Base-by-base conservation (phyloP, 2,888 invertebrate genomes). In the Macrosoma leucophasiata region DNA sequence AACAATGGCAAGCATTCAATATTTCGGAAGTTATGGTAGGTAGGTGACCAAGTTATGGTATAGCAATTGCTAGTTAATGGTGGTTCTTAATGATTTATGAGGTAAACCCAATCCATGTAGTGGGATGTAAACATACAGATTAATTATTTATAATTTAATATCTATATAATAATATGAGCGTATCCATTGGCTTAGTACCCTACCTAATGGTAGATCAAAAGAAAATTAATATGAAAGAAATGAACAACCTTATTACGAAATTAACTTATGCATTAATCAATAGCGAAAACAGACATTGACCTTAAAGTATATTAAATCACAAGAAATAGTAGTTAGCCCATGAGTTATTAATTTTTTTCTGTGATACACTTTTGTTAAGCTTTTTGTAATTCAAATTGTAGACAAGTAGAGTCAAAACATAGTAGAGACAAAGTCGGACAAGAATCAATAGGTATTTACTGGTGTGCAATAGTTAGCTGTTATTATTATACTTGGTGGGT, bases 181-280 rank as follows among this genome's bases (percentile, higher is more conserved):
- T 11, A 13, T 39, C 35, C 29, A 24, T 36, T 40, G 33, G 11
- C 32, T 36, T 36, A 40, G 36, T 40, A 40, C 29, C 17, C 26
- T 32, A 26, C 29, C 26, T 25, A 9, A 14, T 13, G 14, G 10
- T 13, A 19, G 8, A 23, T 19, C 17, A 12, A n/a, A 20, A 27
- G 10, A 20, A 18, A 21, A 23, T 10, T 11, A 17, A 3, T 5
- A 13, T 20, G n/a, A 13, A 20, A 3, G 25, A 33, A 38, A 29
- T 38, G 33, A 33, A 29, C 33, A 17, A 5, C 13, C 10, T 17
- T 15, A 4, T 10, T 26, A 6, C 14, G 17, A 32, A 23, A 33
- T n/a, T 4, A 23, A 17, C 14, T 24, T 9, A 18, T 17, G 20
- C 10, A 13, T 8, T 22, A 9, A 18, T 7, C 7, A 3, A 8